Evolutionary conservation across 2,797 vertebrate species (phyloP).

Genomic region (Hypotaenidia okinawae): DNA sequence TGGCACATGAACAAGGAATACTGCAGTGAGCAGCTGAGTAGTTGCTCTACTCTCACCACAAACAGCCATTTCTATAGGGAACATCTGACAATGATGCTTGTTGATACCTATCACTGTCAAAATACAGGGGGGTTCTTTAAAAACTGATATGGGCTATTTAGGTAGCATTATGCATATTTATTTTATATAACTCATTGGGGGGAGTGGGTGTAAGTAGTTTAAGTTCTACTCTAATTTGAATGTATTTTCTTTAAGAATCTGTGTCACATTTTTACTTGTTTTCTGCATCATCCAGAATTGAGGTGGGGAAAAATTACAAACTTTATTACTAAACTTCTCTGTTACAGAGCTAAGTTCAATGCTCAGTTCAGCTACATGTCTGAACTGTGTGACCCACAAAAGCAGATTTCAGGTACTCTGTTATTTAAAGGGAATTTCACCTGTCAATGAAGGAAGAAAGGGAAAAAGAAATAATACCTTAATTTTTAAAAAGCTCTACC

Average conservation of each 20-base stretch:
- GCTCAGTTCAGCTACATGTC: not conserved
- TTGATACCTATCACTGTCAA: not conserved
- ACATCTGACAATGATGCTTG: not conserved
- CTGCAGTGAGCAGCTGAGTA: not conserved
- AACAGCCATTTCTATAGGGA: not conserved
- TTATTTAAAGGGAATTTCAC: not conserved
- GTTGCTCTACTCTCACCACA: not conserved
- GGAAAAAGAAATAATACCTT: not conserved
- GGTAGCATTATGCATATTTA: not conserved
- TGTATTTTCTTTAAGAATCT: not conserved
- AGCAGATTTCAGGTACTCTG: not conserved
- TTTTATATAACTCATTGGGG: not conserved
- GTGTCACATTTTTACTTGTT: not conserved
- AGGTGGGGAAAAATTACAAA: not conserved
- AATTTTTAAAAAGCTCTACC: not conserved
- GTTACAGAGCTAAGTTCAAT: not conserved
- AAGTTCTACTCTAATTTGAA: not conserved
- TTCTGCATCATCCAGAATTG: not conserved
- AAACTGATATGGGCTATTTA: not conserved
- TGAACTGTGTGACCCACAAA: not conserved
- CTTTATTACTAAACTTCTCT: not conserved
- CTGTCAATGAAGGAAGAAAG: not conserved
- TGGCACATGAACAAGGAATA: accelerated
- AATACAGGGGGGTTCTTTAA: not conserved
- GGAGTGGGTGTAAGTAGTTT: not conserved